Evolutionary conservation across 2,797 vertebrate species (phyloP).

Genomic region (Malacoraja senta): DNA sequence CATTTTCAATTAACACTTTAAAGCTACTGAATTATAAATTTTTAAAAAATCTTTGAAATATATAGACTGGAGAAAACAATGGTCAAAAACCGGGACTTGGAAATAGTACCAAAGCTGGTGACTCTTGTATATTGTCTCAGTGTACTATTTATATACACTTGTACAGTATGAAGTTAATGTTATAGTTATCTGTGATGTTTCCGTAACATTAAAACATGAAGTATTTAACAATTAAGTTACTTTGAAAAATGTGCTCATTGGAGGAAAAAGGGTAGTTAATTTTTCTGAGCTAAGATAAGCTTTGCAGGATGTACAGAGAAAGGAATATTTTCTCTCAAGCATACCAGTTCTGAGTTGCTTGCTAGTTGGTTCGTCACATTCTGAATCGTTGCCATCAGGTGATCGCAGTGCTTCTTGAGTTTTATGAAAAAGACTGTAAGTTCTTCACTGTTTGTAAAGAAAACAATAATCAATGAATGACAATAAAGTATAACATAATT

Average conservation of each 20-base stretch:
- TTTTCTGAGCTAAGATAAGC: background rate
- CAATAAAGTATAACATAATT: background rate
- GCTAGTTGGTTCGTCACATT: constrained; percentile 68
- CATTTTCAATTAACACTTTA: no score
- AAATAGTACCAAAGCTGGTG: no score
- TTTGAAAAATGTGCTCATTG: background rate
- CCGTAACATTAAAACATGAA: background rate
- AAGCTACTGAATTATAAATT: no score
- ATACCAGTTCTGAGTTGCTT: constrained; percentile 72
- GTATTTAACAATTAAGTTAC: background rate
- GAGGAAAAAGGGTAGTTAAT: background rate
- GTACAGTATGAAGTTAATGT: no score
- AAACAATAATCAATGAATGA: constrained; percentile 42
- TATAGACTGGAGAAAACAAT: no score
- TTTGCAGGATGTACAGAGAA: background rate
- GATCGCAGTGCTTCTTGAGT: constrained; percentile 71
- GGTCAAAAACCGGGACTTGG: no score
- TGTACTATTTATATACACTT: no score
- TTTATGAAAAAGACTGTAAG: constrained; percentile 74
- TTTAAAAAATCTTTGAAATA: no score
- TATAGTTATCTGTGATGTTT: background rate
- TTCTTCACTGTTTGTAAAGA: constrained; percentile 69
- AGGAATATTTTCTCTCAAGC: background rate
- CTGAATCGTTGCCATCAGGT: constrained; percentile 69
- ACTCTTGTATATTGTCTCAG: no score